Evolutionary conservation across 2,113 vertebrate genomes (phyloP).

Genomic region (Epinephelus moara): DNA sequence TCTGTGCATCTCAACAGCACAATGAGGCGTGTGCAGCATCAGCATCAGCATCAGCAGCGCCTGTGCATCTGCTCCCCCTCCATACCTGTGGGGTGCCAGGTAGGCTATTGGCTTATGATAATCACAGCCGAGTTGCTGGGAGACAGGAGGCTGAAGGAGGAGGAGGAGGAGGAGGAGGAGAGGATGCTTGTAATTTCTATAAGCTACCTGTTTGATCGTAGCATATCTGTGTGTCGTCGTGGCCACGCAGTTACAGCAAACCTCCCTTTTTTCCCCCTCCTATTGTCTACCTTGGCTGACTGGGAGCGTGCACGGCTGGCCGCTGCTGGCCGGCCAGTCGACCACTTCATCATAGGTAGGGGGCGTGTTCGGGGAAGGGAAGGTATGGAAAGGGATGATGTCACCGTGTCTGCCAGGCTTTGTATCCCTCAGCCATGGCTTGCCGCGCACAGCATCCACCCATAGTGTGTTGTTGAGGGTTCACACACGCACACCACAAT

Average conservation of each 20-base stretch:
- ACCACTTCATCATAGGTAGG: conserved; percentile 71
- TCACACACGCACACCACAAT: background rate
- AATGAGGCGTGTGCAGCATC: conserved; percentile 40
- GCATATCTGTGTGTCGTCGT: conserved; percentile 28
- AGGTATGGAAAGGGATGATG: conserved; percentile 80
- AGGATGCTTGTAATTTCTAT: conserved; percentile 59
- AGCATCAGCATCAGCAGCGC: background rate
- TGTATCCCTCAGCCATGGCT: conserved; percentile 50
- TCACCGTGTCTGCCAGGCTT: conserved; percentile 79
- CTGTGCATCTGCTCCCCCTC: conserved; percentile 23
- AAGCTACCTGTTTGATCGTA: conserved; percentile 79
- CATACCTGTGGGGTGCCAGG: conserved; percentile 73
- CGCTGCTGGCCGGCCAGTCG: background rate
- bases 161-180: conserved; percentile 46
- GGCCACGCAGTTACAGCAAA: background rate
- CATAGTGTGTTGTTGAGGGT: conserved; percentile 9
- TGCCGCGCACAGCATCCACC: conserved; percentile 43
- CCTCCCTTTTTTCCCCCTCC: background rate
- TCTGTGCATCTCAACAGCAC: conserved; percentile 38
- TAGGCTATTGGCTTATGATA: conserved; percentile 68
- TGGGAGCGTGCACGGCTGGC: conserved; percentile 25
- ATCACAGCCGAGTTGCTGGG: conserved; percentile 77
- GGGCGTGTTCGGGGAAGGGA: conserved; percentile 53
- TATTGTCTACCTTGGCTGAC: conserved; percentile 62
- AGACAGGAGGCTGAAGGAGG: conserved; percentile 67